Evolutionary conservation across 2,113 vertebrate genomes (phyloP).

Genomic region (Catagonus wagneri): DNA sequence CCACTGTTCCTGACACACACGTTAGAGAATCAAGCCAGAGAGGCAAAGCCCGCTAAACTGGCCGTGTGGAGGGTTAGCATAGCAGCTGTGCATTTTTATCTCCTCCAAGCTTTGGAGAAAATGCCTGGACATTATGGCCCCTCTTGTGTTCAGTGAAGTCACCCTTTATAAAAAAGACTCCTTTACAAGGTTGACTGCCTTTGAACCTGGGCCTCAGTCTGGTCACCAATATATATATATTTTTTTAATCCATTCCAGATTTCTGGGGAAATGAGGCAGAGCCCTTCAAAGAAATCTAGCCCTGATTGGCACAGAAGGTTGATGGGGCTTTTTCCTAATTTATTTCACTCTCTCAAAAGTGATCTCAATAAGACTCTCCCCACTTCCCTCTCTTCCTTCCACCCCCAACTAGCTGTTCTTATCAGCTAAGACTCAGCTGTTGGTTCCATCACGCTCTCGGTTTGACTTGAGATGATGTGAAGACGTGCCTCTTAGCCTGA

Average conservation of each 20-base stretch:
- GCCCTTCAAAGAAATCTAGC: not conserved
- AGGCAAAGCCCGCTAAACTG: rapidly evolving
- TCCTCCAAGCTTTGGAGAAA: not conserved
- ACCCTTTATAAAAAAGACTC: not conserved
- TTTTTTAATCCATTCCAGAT: not conserved
- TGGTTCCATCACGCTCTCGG: not conserved
- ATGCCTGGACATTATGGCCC: not conserved
- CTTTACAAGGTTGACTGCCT: not conserved
- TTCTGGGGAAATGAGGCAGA: not conserved
- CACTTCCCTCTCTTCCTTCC: not conserved
- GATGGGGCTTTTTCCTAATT: not conserved
- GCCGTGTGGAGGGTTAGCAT: rapidly evolving
- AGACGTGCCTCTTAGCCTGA: not conserved
- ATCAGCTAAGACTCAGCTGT: not conserved
- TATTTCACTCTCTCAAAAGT: not conserved
- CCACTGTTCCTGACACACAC: not conserved
- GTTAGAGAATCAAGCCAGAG: not conserved
- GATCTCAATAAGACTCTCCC: not conserved
- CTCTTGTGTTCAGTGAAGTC: not conserved
- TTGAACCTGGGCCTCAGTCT: not conserved
- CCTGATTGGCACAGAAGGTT: not conserved
- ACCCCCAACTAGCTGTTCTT: not conserved
- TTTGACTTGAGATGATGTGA: not conserved
- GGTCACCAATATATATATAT: not conserved
- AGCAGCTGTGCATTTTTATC: rapidly evolving